Percentiles rank a stretch among this genome's conserved stretches.
These are phyloP conservation scores for Trissolcus japonicus DNA, from an alignment of 2,888 invertebrate species.

Conservation along the genomic window DNA sequence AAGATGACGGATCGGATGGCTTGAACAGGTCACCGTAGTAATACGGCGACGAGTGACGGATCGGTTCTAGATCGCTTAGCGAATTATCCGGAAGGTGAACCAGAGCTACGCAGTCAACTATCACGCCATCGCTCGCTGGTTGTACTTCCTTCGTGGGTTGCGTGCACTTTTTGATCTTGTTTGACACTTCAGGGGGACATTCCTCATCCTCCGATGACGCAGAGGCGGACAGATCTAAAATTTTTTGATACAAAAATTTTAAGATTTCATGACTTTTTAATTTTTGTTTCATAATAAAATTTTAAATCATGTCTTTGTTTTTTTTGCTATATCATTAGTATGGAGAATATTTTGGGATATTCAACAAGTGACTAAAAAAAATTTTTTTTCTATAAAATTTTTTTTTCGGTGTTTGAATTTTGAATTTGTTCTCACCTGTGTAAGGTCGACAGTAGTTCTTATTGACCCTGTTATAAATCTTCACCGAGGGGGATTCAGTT, in stretches of 20 bases:
- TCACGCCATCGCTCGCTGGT: slow-evolving; percentile 41
- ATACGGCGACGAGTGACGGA: slow-evolving; percentile 87
- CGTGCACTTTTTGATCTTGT: slow-evolving; percentile 63
- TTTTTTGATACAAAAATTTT: neutral
- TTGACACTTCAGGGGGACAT: slow-evolving; percentile 57
- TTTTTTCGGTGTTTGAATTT: too few relatives aligned
- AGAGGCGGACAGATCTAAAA: slow-evolving; percentile 70
- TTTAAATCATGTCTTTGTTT: too few relatives aligned
- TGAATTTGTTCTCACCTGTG: slow-evolving; percentile 74
- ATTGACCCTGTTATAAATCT: slow-evolving; percentile 78
- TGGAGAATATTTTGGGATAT: too few relatives aligned
- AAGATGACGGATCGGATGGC: slow-evolving; percentile 70
- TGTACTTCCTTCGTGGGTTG: slow-evolving; percentile 59
- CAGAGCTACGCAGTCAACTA: slow-evolving; percentile 68
- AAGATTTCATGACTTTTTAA: neutral
- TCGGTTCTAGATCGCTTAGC: slow-evolving; percentile 78
- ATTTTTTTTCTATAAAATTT: too few relatives aligned
- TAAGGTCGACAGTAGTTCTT: slow-evolving; percentile 79
- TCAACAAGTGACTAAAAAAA: too few relatives aligned
- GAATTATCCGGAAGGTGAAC: slow-evolving; percentile 75
- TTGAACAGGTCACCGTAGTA: slow-evolving; percentile 88
- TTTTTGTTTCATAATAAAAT: too few relatives aligned
- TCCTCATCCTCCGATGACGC: slow-evolving; percentile 72
- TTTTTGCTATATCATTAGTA: too few relatives aligned
- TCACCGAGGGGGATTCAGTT: slow-evolving; percentile 73